These are phyloP conservation scores for Paradisaea rubra DNA, from an alignment of 2,113 vertebrate species.

Conservation along the genomic window DNA sequence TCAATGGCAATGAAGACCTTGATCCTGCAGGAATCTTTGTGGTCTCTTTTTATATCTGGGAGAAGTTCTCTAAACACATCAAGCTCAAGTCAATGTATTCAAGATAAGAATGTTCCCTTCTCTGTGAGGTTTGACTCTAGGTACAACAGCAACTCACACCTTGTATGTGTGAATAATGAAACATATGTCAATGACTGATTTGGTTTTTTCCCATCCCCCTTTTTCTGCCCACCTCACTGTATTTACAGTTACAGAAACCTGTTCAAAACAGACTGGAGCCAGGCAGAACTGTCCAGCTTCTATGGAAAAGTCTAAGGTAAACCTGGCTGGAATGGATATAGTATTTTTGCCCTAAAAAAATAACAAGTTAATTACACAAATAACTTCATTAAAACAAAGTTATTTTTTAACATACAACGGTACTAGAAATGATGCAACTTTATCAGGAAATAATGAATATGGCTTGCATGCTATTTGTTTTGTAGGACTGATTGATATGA, in stretches of 20 bases:
- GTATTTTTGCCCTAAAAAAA: not conserved
- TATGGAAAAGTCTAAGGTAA: constrained; percentile 64
- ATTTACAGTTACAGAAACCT: constrained; percentile 51
- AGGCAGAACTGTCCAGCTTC: constrained; percentile 12
- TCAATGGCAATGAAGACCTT: not conserved
- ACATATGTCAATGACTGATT: not conserved
- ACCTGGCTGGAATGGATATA: not conserved
- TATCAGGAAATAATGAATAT: not conserved
- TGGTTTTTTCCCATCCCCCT: not conserved
- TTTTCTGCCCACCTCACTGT: not conserved
- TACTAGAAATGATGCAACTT: not conserved
- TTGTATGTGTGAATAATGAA: not conserved
- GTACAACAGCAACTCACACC: not conserved
- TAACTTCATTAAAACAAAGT: not conserved
- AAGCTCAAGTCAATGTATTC: not conserved
- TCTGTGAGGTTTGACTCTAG: not conserved
- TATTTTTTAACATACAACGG: not conserved
- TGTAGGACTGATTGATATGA: not conserved
- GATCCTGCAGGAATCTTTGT: not conserved
- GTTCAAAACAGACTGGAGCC: constrained; percentile 25
- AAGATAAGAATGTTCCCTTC: not conserved
- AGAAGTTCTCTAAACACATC: not conserved
- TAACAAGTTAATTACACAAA: not conserved
- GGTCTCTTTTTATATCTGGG: not conserved
- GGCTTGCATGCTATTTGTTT: not conserved